phyloP scores from a whole-genome alignment of 2,113 vertebrate genomes.

The Ctenodactylus gundi region DNA sequence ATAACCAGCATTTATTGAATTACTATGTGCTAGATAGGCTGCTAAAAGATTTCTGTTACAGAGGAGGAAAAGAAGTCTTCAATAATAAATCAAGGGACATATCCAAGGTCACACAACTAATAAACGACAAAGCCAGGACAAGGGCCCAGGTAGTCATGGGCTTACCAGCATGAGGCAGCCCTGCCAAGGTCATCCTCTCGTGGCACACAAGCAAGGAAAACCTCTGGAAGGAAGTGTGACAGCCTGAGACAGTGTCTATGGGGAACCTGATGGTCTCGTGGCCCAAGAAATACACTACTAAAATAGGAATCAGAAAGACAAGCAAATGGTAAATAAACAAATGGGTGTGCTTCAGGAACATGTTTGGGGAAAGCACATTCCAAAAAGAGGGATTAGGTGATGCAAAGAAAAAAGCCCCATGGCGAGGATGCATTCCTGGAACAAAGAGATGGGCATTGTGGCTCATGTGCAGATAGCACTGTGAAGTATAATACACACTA shows the following conservation, averaged over 20 bases:
- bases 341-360: background rate
- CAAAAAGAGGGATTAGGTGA: background rate
- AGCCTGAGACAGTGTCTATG: background rate
- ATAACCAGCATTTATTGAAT: background rate
- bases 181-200: background rate
- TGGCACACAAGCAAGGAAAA: background rate
- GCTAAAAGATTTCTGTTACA: background rate
- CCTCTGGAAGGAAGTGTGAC: background rate
- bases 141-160: background rate
- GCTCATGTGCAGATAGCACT: background rate
- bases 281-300: background rate
- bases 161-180: background rate
- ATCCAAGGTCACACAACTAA: background rate
- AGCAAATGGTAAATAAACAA: slow-evolving; percentile 17
- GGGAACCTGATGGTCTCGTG: background rate
- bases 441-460: background rate
- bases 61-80: background rate
- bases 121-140: background rate
- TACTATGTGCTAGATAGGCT: background rate
- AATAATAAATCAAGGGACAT: background rate
- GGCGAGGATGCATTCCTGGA: background rate
- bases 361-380: background rate
- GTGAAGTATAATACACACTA: background rate
- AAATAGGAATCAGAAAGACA: background rate
- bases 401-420: background rate